Evolutionary conservation across 1,140 invertebrate genomes (phyloP).

Genomic region (Habropoda laboriosa): DNA sequence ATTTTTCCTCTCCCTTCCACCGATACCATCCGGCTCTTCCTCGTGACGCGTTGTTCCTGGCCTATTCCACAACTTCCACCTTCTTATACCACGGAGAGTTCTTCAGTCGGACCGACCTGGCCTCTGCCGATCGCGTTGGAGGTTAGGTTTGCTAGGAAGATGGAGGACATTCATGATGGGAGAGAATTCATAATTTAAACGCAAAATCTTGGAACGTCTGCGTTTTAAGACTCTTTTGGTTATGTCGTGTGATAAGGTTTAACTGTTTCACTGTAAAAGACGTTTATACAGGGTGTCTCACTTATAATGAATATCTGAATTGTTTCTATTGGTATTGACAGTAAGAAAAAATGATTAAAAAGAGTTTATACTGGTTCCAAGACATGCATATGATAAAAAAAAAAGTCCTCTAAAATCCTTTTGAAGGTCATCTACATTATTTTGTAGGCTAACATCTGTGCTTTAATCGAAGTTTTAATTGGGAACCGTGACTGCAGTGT

Average conservation of each 20-base stretch:
- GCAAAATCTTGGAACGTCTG: conserved; percentile 57
- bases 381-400: too few species aligned
- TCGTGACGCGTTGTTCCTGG: background rate
- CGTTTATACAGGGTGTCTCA: too few species aligned
- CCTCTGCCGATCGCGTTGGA: conserved; percentile 32
- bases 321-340: too few species aligned
- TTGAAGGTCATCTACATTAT: too few species aligned
- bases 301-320: too few species aligned
- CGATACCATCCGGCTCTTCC: background rate
- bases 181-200: conserved; percentile 57
- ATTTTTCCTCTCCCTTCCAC: conserved; percentile 60
- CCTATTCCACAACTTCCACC: background rate
- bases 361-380: too few species aligned
- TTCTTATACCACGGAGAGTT: conserved; percentile 40
- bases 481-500: conserved; percentile 30
- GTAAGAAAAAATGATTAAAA: too few species aligned
- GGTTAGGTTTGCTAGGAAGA: background rate
- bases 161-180: background rate
- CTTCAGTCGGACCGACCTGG: conserved; percentile 29
- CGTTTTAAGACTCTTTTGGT: conserved; percentile 34
- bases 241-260: too few species aligned
- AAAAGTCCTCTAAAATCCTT: too few species aligned
- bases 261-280: too few species aligned
- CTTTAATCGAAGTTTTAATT: too few species aligned
- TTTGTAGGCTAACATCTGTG: too few species aligned